A percentile compares a stretch with the other conserved stretches of the same genome.
Evolutionary conservation across 2,113 vertebrate species (phyloP).

Genomic region (Hiodon tergisus): DNA sequence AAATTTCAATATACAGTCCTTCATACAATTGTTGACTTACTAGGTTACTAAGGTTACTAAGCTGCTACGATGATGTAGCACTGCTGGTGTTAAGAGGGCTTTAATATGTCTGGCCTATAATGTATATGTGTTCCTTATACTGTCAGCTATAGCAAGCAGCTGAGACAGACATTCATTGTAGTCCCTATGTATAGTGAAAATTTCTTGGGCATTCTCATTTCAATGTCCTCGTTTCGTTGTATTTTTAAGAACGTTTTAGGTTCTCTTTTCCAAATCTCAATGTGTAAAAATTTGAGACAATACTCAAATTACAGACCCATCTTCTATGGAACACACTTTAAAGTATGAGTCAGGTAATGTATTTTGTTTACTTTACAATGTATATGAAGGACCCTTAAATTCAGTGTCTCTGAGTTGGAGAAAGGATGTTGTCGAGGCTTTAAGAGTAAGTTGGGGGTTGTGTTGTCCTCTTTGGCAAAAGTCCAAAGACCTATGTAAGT

Average conservation of each 20-base stretch:
- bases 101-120: constrained; percentile 16
- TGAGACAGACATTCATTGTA: constrained; percentile 37
- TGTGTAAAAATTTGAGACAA: constrained; percentile 29
- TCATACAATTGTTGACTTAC: constrained; percentile 38
- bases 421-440: constrained; percentile 13
- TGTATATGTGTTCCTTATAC: constrained; percentile 35
- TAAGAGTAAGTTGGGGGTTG: constrained; percentile 24
- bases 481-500: constrained; percentile 48
- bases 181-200: constrained; percentile 43
- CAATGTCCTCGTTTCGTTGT: constrained; percentile 28
- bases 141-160: constrained; percentile 41
- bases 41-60: not conserved
- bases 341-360: constrained; percentile 19
- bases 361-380: constrained; percentile 27
- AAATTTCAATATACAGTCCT: constrained; percentile 43
- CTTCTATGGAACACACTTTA: constrained; percentile 11
- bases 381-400: constrained; percentile 40
- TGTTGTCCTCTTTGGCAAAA: constrained; percentile 39
- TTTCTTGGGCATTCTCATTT: constrained; percentile 45
- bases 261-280: constrained; percentile 28
- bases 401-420: constrained; percentile 27
- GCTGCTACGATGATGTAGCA: constrained; percentile 22
- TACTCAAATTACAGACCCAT: constrained; percentile 19
- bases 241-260: constrained; percentile 25
- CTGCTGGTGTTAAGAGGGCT: constrained; percentile 19